Evolutionary conservation across 2,888 invertebrate species (phyloP).

Genomic region (Rhogogaster chlorosoma): DNA sequence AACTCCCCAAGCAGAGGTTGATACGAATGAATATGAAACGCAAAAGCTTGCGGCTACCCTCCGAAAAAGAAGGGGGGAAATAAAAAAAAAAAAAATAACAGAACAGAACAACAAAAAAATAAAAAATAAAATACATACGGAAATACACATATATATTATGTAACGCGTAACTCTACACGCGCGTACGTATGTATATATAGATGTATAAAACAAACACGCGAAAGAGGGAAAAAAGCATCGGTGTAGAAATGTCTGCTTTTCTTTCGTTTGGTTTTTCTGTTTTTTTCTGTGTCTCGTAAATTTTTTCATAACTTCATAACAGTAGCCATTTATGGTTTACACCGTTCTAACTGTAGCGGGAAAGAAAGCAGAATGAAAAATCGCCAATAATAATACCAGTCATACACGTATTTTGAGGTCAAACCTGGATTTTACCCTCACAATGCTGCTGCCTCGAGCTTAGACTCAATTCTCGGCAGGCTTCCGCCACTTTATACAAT

Average conservation of each 20-base stretch:
- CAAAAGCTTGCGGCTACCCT: slow-evolving; percentile 9
- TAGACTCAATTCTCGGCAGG: neutral
- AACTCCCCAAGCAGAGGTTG: neutral
- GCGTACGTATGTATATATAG: neutral
- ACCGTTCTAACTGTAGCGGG: neutral
- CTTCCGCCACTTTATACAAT: slow-evolving; percentile 3
- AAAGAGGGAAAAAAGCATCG: neutral
- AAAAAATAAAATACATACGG: slow-evolving; percentile 3
- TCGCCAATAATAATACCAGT: neutral
- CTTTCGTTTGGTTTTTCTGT: neutral
- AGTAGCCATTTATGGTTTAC: neutral
- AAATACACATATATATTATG: neutral
- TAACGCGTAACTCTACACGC: neutral
- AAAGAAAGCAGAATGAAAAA: neutral
- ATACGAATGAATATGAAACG: slow-evolving; percentile 11
- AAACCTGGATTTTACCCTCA: neutral
- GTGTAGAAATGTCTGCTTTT: neutral
- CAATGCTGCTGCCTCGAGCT: neutral
- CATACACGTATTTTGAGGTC: slow-evolving; percentile 16
- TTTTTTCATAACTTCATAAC: slow-evolving; percentile 6
- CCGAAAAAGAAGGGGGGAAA: neutral
- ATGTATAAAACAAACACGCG: neutral
- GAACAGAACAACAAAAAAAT: neutral
- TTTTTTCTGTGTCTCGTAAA: neutral
- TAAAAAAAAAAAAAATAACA: neutral